Evolutionary conservation across 2,888 invertebrate species (phyloP), one percentile per base, ranked within the genome.

Genomic region (Fabriciana adippe): DNA sequence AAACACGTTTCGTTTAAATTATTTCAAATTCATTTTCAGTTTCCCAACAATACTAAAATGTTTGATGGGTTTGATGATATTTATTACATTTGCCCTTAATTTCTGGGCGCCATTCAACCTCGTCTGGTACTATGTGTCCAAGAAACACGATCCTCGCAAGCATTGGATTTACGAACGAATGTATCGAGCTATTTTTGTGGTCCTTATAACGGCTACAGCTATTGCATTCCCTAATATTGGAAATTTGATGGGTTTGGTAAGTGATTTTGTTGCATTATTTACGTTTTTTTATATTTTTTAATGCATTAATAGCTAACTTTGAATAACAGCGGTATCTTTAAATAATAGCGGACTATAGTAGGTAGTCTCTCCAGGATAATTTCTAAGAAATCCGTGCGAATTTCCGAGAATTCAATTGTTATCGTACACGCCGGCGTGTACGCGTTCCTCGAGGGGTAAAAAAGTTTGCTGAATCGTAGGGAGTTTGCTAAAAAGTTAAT

Each of bases 21-120:
- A 54, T 11, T 35, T 11, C 16, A 26, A 26, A 26, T 60, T 26
- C 18, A 45, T 62, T 74, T 78, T 18, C 84, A 92, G 92, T 47
- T 90, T 91, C 21, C 91, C 92, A 15, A 83, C 85, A 48, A 78
- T 90, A 2, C 74, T 92, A 0, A 91, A 92, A 74, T 84, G 81
- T 48, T 65, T 91, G 15, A 92, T 92, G 87, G 92, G 84, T 0
- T 64, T 89, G 0, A 90, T 92, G 90, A 91, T 92, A n/a, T 91
- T 88, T 71, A 82, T 91, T 15, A 92, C 92, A 0, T 92, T 89
- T 15, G 91, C 90, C 0, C 77, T 92, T 0, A 92, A 91, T 74
- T 92, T 88, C 76, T 92, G 90, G 90, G 90, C 90, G 0, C 92
- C 92, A 0, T 92, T 92, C 76, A 90, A 91, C 72, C 76, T 92